Evolutionary conservation across 2,797 vertebrate genomes (phyloP).

Genomic region (Falco peregrinus): DNA sequence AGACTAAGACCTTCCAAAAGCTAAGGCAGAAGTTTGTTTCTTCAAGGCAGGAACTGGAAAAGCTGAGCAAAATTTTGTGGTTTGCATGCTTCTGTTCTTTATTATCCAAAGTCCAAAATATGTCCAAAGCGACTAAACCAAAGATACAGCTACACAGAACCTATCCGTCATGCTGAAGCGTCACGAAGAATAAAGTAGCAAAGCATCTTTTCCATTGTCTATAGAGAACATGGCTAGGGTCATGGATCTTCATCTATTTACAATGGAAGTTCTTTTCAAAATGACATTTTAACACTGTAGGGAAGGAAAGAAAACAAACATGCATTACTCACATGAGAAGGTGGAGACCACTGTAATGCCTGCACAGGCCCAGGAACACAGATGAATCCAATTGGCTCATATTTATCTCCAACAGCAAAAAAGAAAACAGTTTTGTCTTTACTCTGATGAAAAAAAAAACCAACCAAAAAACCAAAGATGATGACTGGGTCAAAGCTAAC

Average conservation of each 20-base stretch:
- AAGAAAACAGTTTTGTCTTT: slow-evolving; percentile 92
- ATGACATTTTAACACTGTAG: neutral
- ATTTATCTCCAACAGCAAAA: slow-evolving; percentile 83
- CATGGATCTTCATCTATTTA: neutral
- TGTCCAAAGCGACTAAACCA: neutral
- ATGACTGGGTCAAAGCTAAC: neutral
- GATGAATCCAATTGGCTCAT: slow-evolving; percentile 88
- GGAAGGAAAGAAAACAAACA: neutral
- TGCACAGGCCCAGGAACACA: slow-evolving; percentile 88
- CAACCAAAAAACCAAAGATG: neutral
- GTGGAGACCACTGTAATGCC: slow-evolving; percentile 87
- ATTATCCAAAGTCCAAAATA: neutral
- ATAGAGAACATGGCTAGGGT: neutral
- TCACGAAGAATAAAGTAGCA: neutral
- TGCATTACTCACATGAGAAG: slow-evolving; percentile 81
- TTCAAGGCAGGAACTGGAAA: neutral
- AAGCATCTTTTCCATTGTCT: neutral
- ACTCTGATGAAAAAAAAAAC: slow-evolving; percentile 78
- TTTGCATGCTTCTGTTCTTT: neutral
- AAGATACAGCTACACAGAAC: neutral
- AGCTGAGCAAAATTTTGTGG: neutral
- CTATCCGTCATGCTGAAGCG: neutral
- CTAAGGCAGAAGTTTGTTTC: neutral
- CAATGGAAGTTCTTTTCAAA: neutral
- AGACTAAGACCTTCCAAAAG: neutral